Percentiles rank a stretch among this genome's conserved stretches.
phyloP scores from a whole-genome alignment of 1,140 invertebrate species.

The Neodiprion fabricii region DNA sequence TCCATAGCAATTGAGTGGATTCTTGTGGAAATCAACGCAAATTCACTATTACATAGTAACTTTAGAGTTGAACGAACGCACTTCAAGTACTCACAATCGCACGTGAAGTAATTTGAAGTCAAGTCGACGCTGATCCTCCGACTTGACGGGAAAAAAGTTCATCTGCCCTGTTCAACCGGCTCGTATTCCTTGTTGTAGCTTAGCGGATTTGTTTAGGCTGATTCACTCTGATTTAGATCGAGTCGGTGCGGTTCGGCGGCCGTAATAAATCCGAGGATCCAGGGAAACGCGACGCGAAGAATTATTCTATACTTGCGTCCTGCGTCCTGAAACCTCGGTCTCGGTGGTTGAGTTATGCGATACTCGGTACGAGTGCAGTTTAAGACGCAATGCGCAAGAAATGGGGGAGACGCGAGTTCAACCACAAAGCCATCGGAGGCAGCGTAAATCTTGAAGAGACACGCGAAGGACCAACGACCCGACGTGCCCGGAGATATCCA shows the following conservation, averaged over 20 bases:
- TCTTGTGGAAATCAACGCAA: too few species aligned
- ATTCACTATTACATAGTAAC: too few species aligned
- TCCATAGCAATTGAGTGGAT: too few species aligned
- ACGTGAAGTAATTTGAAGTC: too few species aligned
- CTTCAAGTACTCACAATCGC: too few species aligned
- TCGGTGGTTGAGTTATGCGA: conserved; percentile 31
- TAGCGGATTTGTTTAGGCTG: neutral
- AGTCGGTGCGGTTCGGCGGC: conserved; percentile 26
- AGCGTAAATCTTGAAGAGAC: conserved; percentile 39
- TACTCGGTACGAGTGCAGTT: conserved; percentile 29
- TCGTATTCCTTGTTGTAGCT: neutral
- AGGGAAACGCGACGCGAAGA: conserved; percentile 27
- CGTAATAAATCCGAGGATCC: conserved; percentile 46
- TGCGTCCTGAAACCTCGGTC: neutral
- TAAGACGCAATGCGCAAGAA: conserved; percentile 29
- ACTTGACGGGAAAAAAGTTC: too few species aligned
- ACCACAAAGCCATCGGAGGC: conserved; percentile 49
- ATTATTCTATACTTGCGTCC: neutral
- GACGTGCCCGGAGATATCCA: neutral
- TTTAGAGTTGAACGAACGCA: too few species aligned
- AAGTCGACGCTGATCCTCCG: too few species aligned
- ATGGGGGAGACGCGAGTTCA: conserved; percentile 27
- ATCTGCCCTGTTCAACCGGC: neutral
- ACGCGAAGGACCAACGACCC: conserved; percentile 21
- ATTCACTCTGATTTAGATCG: conserved; percentile 34